A percentile compares a stretch with the other conserved stretches of the same genome.
phyloP scores from a whole-genome alignment of 2,888 invertebrate species.

The Lasius fuliginosus region DNA sequence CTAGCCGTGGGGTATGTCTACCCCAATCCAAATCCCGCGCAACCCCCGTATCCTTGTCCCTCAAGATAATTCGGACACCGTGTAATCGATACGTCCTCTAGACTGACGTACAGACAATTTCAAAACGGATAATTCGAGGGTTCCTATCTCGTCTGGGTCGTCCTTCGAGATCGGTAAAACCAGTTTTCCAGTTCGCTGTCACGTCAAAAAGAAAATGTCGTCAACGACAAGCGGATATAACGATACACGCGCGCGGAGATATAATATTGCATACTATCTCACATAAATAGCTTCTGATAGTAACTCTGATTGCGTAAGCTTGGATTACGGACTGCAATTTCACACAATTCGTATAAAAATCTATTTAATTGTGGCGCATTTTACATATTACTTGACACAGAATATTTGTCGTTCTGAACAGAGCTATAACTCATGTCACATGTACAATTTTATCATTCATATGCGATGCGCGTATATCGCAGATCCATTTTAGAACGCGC shows the following conservation, averaged over 20 bases:
- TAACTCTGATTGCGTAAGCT: constrained; percentile 4
- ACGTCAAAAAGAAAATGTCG: constrained; percentile 37
- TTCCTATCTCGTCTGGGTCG: constrained; percentile 53
- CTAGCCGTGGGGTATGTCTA: constrained; percentile 83
- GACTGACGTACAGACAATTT: constrained; percentile 77
- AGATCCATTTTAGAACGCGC: constrained; percentile 17
- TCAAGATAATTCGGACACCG: constrained; percentile 83
- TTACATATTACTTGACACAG: constrained; percentile 16
- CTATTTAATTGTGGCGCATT: not conserved
- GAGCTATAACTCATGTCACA: constrained; percentile 8
- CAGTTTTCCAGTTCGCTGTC: constrained; percentile 32
- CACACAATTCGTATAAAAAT: constrained; percentile 1
- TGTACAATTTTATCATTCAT: constrained; percentile 21
- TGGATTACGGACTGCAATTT: not conserved
- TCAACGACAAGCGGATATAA: constrained; percentile 1
- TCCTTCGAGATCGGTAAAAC: constrained; percentile 53
- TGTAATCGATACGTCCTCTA: constrained; percentile 82
- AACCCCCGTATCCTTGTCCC: constrained; percentile 80
- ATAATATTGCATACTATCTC: not conserved
- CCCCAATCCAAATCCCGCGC: constrained; percentile 81
- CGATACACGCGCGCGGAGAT: not conserved
- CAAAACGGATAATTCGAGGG: constrained; percentile 74
- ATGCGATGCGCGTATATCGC: constrained; percentile 7
- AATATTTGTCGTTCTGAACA: constrained; percentile 15
- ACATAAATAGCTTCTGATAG: constrained; percentile 7